These are phyloP conservation scores for Andrena haemorrhoa DNA, from an alignment of 2,888 invertebrate genomes.

Conservation along the genomic window DNA sequence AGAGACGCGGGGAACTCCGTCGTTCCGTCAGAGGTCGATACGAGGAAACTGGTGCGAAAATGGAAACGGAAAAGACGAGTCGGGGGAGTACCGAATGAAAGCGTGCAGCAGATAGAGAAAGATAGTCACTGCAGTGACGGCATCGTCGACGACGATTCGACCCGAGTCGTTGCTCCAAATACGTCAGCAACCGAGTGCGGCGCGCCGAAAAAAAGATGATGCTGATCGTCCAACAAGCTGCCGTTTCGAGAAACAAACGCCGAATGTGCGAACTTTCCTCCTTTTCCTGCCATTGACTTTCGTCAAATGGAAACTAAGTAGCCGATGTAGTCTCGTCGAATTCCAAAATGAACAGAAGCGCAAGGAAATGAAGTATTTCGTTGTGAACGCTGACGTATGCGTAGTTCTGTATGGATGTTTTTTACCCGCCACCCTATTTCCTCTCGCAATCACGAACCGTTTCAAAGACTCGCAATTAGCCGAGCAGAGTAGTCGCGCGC, in stretches of 20 bases:
- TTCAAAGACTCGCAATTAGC: background rate
- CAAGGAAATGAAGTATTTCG: too few species aligned
- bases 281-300: background rate
- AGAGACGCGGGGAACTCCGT: too few species aligned
- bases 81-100: slow-evolving; percentile 6
- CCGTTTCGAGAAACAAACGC: background rate
- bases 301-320: background rate
- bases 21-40: too few species aligned
- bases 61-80: background rate
- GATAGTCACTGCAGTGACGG: slow-evolving; percentile 59
- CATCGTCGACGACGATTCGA: slow-evolving; percentile 45
- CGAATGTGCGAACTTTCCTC: background rate
- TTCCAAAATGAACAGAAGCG: too few species aligned
- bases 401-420: too few species aligned
- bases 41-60: too few species aligned
- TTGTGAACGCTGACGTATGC: too few species aligned
- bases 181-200: slow-evolving; percentile 56
- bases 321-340: background rate
- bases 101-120: slow-evolving; percentile 16
- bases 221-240: slow-evolving; percentile 10
- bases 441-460: background rate
- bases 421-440: too few species aligned
- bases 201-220: slow-evolving; percentile 42
- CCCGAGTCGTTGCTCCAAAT: slow-evolving; percentile 72
- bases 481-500: background rate